Percentiles rank a stretch among this genome's conserved stretches.
Evolutionary conservation across 2,888 invertebrate genomes (phyloP).

Genomic region (Ormyrus pomaceus): DNA sequence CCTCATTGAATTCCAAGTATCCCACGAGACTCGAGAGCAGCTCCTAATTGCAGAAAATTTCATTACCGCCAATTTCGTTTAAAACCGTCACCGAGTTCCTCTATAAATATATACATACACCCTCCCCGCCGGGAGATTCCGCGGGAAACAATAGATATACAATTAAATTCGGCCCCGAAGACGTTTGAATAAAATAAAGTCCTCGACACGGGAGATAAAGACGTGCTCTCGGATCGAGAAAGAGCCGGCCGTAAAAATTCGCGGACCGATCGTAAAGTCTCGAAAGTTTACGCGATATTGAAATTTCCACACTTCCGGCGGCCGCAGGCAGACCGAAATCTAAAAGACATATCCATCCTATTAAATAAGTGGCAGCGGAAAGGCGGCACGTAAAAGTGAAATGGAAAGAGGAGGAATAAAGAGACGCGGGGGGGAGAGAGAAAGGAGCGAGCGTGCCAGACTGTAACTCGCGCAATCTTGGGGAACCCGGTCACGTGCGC

Average conservation of each 20-base stretch:
- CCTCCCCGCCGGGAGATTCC: too few species aligned
- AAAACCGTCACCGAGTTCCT: too few species aligned
- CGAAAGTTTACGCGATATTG: constrained; percentile 9
- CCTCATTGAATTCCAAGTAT: too few species aligned
- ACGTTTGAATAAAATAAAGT: background rate
- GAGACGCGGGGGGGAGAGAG: background rate
- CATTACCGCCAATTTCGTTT: too few species aligned
- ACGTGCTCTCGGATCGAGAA: too few species aligned
- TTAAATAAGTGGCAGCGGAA: constrained; percentile 28
- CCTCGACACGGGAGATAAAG: too few species aligned
- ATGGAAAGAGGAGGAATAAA: constrained; percentile 17
- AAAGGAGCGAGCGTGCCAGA: background rate
- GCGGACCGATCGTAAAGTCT: background rate
- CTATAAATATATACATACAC: too few species aligned
- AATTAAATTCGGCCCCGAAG: too few species aligned
- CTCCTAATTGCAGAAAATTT: too few species aligned
- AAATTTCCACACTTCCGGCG: constrained; percentile 1
- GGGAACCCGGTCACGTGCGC: constrained; percentile 55
- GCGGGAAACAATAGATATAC: too few species aligned
- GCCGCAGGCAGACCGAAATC: background rate
- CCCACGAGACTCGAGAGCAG: too few species aligned
- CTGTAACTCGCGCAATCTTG: constrained; percentile 50
- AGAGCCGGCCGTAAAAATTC: too few species aligned
- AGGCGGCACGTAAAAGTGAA: constrained; percentile 36
- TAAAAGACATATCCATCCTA: constrained; percentile 19